phyloP scores from a whole-genome alignment of 2,797 vertebrate genomes.

The Hippopotamyrus pictus region DNA sequence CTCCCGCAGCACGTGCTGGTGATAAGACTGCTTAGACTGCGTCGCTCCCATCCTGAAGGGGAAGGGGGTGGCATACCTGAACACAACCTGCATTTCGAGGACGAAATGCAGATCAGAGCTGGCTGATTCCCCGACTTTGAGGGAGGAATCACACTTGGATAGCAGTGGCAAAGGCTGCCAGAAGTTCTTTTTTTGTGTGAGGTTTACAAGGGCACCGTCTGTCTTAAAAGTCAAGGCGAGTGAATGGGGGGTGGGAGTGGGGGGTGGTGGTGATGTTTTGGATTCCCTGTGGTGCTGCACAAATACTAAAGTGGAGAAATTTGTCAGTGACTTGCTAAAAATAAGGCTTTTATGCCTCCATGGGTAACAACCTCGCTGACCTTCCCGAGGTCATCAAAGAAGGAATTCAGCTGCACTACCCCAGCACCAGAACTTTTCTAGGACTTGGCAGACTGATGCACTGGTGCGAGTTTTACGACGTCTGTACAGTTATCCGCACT shows the following conservation, averaged over 20 bases:
- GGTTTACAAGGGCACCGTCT: background rate
- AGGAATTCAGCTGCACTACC: background rate
- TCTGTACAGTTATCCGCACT: background rate
- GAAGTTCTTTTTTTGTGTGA: background rate
- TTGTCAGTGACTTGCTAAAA: background rate
- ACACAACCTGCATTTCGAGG: background rate
- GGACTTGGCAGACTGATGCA: background rate
- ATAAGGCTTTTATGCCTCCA: background rate
- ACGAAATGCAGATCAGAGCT: background rate
- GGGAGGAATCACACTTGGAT: background rate
- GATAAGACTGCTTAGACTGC: background rate
- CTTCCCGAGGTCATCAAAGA: background rate
- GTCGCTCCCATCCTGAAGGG: background rate
- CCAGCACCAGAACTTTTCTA: background rate
- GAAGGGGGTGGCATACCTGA: background rate
- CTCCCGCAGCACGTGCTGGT: background rate
- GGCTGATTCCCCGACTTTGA: background rate
- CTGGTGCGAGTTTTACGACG: slow-evolving; percentile 12
- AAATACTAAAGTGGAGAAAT: slow-evolving; percentile 7
- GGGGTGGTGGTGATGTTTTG: background rate
- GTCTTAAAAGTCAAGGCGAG: background rate
- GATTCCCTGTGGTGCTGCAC: slow-evolving; percentile 1
- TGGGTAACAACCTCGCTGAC: background rate
- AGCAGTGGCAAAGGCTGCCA: background rate
- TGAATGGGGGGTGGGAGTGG: background rate